Conservation (phyloP, 2,797 vertebrate species). For the Spatula clypeata region DNA sequence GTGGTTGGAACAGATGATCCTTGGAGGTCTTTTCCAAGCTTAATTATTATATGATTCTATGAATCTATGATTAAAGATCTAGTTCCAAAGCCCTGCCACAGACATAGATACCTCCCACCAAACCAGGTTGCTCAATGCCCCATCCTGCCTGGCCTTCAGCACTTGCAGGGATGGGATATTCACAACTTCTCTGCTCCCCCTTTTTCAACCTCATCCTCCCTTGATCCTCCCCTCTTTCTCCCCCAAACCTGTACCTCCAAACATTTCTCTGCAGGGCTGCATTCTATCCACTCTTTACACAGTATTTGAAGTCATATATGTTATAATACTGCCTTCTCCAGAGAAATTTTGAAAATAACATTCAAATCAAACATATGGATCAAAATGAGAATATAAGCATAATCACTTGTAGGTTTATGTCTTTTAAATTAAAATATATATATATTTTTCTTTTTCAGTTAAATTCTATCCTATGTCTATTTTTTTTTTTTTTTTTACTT, state of each 20-base stretch:
- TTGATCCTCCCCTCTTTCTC: too few species aligned
- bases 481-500: background rate
- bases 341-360: background rate
- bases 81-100: too few species aligned
- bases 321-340: background rate
- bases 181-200: too few species aligned
- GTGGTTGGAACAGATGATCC: too few species aligned
- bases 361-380: background rate
- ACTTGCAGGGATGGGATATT: background rate
- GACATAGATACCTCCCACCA: background rate
- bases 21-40: too few species aligned
- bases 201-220: too few species aligned
- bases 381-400: background rate
- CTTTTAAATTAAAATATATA: background rate
- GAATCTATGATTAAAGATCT: too few species aligned
- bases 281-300: too few species aligned
- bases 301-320: background rate
- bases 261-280: too few species aligned
- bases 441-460: background rate
- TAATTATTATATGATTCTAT: too few species aligned
- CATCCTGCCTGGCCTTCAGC: background rate
- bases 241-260: too few species aligned
- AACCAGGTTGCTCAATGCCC: background rate
- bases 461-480: background rate
- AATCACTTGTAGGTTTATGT: background rate